phyloP scores from a whole-genome alignment of 2,113 vertebrate genomes.

The Amazona guildingii region DNA sequence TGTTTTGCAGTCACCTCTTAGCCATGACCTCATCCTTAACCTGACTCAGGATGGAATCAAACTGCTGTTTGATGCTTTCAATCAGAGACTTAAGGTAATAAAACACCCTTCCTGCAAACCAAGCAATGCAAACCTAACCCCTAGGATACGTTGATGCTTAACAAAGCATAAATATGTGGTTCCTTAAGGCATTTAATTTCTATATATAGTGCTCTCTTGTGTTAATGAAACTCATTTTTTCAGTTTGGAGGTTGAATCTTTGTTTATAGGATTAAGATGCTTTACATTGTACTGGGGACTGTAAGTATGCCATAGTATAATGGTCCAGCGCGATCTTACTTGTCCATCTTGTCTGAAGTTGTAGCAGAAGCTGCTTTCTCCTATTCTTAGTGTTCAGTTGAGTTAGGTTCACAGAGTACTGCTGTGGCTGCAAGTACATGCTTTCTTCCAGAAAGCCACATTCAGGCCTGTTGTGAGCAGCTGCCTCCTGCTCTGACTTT shows the following conservation, averaged over 20 bases:
- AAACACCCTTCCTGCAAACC: background rate
- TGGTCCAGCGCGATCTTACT: background rate
- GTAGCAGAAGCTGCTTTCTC: background rate
- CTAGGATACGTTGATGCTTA: background rate
- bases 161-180: background rate
- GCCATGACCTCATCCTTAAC: slow-evolving; percentile 99
- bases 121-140: background rate
- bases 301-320: background rate
- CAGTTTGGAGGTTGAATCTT: background rate
- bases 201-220: fast-evolving
- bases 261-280: background rate
- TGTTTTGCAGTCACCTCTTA: slow-evolving; percentile 88
- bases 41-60: slow-evolving; percentile 99
- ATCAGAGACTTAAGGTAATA: slow-evolving; percentile 98
- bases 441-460: background rate
- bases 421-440: background rate
- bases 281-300: background rate
- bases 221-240: background rate
- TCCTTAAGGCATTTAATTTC: background rate
- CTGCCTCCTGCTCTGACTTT: background rate
- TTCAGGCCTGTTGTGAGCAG: background rate
- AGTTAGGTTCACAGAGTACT: background rate
- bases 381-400: background rate
- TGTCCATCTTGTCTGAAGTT: fast-evolving
- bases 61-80: slow-evolving; percentile 99